Conservation (phyloP, 2,888 invertebrate genomes). For the Gnatocerus cornutus region DNA sequence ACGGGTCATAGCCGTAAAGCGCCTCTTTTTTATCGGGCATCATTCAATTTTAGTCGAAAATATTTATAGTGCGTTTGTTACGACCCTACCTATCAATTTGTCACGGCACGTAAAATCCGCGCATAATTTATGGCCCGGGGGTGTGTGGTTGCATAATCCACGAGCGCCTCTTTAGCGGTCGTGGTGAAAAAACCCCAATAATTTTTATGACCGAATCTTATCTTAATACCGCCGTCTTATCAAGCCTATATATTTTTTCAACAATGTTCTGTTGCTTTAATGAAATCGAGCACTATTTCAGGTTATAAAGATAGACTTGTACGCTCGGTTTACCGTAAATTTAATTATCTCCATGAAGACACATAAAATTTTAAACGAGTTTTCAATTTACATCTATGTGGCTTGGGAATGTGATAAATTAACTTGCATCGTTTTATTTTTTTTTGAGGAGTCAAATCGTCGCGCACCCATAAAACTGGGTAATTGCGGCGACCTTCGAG, state of each 20-base stretch:
- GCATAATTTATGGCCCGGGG: constrained; percentile 28
- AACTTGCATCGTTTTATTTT: constrained; percentile 20
- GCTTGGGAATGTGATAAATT: constrained; percentile 36
- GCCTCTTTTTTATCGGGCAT: constrained; percentile 14
- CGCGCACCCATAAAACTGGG: not conserved
- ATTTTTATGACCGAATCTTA: constrained; percentile 25
- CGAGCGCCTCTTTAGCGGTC: not conserved
- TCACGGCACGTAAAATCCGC: constrained; percentile 11
- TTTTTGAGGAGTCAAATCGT: constrained; percentile 9
- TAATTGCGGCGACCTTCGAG: constrained; percentile 23
- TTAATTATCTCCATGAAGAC: constrained; percentile 49
- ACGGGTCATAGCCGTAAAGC: constrained; percentile 19
- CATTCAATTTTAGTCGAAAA: constrained; percentile 19
- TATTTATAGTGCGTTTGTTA: constrained; percentile 11
- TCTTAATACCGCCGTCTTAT: constrained; percentile 37
- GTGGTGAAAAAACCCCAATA: constrained; percentile 23
- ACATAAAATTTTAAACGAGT: constrained; percentile 49
- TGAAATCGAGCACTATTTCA: constrained; percentile 46
- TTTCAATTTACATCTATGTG: constrained; percentile 41
- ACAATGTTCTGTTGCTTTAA: constrained; percentile 42
- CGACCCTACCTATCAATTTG: constrained; percentile 31
- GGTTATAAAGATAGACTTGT: constrained; percentile 47
- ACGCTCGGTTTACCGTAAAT: constrained; percentile 47
- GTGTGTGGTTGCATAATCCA: constrained; percentile 1
- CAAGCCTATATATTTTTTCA: constrained; percentile 39